These are phyloP conservation scores for Drosophila paramelanica DNA, from an alignment of 2,888 invertebrate genomes.

Conservation along the genomic window DNA sequence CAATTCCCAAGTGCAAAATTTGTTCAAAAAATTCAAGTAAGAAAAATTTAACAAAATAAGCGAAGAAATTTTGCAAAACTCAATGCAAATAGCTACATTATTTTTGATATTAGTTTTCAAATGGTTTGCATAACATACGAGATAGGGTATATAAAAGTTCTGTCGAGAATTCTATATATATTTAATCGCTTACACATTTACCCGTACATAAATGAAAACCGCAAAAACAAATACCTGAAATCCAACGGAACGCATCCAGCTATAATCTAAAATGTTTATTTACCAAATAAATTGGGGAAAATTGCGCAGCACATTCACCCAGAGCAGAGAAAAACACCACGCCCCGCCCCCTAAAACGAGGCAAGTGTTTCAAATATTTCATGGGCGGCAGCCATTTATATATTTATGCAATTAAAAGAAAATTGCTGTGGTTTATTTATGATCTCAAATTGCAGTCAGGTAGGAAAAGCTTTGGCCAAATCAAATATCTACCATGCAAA, in stretches of 20 bases:
- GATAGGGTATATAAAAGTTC: neutral
- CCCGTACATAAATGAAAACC: conserved; percentile 5
- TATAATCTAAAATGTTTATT: conserved; percentile 60
- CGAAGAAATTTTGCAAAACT: too few species aligned
- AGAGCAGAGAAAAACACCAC: neutral
- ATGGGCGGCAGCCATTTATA: conserved; percentile 24
- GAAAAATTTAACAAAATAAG: neutral
- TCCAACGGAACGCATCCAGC: conserved; percentile 42
- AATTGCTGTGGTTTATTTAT: conserved; percentile 37
- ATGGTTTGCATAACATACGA: too few species aligned
- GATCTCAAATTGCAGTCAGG: conserved; percentile 32
- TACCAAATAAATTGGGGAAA: conserved; percentile 63
- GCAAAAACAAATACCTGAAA: conserved; percentile 8
- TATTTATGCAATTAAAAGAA: conserved; percentile 62
- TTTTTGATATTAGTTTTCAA: too few species aligned
- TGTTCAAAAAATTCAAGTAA: neutral
- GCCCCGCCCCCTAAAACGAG: neutral
- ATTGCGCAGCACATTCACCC: conserved; percentile 44
- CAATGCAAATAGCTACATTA: too few species aligned
- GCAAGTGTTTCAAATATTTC: conserved; percentile 15
- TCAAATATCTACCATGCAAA: conserved; percentile 13
- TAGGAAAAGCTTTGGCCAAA: conserved; percentile 16
- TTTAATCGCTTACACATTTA: conserved; percentile 5
- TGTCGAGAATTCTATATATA: neutral
- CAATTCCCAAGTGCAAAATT: neutral